Evolutionary conservation across 2,797 vertebrate genomes (phyloP).

Genomic region (Lagocephalus sceleratus): DNA sequence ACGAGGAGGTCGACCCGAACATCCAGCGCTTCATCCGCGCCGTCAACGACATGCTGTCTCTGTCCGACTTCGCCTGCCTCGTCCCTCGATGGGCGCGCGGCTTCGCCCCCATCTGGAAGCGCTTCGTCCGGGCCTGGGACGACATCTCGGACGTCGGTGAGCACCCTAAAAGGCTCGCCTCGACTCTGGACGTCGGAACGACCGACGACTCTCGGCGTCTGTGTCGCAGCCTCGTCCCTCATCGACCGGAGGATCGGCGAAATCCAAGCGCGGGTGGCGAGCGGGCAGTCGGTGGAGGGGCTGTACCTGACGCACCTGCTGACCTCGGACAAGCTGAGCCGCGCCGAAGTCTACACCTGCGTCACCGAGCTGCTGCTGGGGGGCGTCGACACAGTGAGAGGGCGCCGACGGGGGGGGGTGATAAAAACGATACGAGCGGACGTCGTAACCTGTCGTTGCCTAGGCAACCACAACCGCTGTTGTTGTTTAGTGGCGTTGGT

Average conservation of each 20-base stretch:
- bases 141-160: slow-evolving; percentile 70
- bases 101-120: slow-evolving; percentile 72
- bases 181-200: neutral
- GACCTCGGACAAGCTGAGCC: slow-evolving; percentile 55
- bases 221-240: slow-evolving; percentile 55
- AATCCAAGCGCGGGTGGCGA: slow-evolving; percentile 38
- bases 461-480: too few species aligned
- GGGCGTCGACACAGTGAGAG: slow-evolving; percentile 77
- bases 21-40: slow-evolving; percentile 72
- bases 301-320: slow-evolving; percentile 75
- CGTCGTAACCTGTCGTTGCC: too few species aligned
- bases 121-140: slow-evolving; percentile 79
- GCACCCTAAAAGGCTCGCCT: slow-evolving; percentile 1
- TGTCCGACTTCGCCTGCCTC: slow-evolving; percentile 65
- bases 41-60: slow-evolving; percentile 62
- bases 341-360: slow-evolving; percentile 67
- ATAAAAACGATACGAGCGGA: too few species aligned
- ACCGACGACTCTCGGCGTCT: neutral
- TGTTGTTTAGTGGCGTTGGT: too few species aligned
- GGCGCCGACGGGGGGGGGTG: too few species aligned
- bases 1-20: slow-evolving; percentile 73
- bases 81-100: slow-evolving; percentile 71
- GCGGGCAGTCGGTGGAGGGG: slow-evolving; percentile 49
- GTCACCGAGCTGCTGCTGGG: slow-evolving; percentile 77
- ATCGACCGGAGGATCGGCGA: slow-evolving; percentile 62